A percentile compares a stretch with the other conserved stretches of the same genome.
Conservation (phyloP, 2,113 vertebrate genomes). For the Lophura nycthemera region DNA sequence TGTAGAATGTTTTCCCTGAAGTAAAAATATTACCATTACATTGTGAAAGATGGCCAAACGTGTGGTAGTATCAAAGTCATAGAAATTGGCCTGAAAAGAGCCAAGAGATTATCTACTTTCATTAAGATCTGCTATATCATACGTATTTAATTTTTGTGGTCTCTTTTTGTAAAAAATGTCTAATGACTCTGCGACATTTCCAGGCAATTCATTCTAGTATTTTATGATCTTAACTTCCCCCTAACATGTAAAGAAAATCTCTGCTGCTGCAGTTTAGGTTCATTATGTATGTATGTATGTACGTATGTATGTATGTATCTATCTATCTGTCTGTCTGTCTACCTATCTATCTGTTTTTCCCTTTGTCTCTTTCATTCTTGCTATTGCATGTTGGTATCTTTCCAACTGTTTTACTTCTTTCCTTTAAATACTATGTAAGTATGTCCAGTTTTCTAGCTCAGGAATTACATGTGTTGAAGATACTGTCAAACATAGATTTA, state of each 20-base stretch:
- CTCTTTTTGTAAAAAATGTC: not conserved
- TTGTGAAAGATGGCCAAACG: not conserved
- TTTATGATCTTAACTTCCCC: not conserved
- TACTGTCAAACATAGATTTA: not conserved
- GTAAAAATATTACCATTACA: not conserved
- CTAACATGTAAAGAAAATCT: not conserved
- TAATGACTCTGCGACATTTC: not conserved
- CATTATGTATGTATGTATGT: not conserved
- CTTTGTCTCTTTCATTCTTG: not conserved
- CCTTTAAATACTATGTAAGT: not conserved
- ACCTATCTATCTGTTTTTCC: not conserved
- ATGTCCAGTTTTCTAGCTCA: not conserved
- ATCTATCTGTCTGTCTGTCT: not conserved
- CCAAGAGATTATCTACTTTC: not conserved
- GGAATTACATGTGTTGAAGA: not conserved
- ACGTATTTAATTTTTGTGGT: not conserved
- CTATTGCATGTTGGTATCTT: not conserved
- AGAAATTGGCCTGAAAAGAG: not conserved
- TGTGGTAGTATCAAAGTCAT: not conserved
- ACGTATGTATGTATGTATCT: not conserved
- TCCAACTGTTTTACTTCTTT: not conserved
- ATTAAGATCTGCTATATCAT: not conserved
- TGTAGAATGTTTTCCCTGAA: not conserved
- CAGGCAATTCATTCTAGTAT: fast-evolving
- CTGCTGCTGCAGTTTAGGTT: not conserved